Evolutionary conservation across 2,888 invertebrate species (phyloP), one percentile per base, ranked within the genome.

Genomic region (Thumatha senex): DNA sequence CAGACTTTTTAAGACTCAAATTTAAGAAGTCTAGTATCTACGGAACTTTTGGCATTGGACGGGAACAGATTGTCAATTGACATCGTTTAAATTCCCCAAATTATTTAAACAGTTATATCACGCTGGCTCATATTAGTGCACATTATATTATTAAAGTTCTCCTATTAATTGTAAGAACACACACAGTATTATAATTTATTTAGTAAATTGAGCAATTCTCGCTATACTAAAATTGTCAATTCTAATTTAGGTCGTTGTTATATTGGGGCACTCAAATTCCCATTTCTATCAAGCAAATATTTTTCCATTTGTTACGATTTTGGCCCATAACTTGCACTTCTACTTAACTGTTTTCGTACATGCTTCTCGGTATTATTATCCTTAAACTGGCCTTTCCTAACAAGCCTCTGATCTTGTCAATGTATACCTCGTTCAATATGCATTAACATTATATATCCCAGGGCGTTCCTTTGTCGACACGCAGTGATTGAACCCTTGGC

Each of bases 151-250:
- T 62, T 61, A 41, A 53, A 53, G 41, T 36, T 30, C 51, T 54
- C 8, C 13, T 45, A 51, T 63, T 50, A 54, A 38, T 53, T 49
- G 42, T 46, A 64, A 58, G 49, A 55, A 64, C 63, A 63, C 67
- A 60, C 59, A 15, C 63, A 59, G 42, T 47, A 40, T 35, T 47
- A 48, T 24, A 54, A 30, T 45, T 31, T 33, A 41, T 48, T 54
- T 48, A 56, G 45, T 56, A 63, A 69, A 62, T 67, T 67, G 70
- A 67, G 67, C 67, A 67, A 67, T 59, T 52, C 56, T 48, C 48
- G 46, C 56, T 61, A 54, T 12, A 50, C 49, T 59, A 54, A 58
- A 63, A 68, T 52, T 55, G 54, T 66, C 63, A 67, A 65, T 67
- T 64, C 50, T 51, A 61, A 54, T 67, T 61, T 42, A 48, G 51